Conservation (phyloP, 2,797 vertebrate genomes). For the Falco novaeseelandiae region DNA sequence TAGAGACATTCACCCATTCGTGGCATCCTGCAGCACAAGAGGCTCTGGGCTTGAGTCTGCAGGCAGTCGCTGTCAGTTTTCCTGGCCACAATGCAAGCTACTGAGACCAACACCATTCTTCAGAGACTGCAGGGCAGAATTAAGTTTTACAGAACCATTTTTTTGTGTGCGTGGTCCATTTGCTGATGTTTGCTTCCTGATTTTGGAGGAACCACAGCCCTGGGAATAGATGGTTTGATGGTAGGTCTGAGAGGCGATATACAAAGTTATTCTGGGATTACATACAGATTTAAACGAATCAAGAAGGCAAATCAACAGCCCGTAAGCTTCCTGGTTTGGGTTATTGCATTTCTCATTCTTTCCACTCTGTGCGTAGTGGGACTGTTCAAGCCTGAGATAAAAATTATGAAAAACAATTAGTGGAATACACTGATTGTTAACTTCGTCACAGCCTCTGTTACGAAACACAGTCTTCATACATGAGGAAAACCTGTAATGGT, state of each 20-base stretch:
- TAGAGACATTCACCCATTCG: not conserved
- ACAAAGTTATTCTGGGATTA: not conserved
- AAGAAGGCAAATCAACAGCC: not conserved
- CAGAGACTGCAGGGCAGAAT: not conserved
- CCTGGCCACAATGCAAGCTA: accelerated
- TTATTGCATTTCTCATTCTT: not conserved
- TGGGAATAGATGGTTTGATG: not conserved
- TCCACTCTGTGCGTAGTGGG: not conserved
- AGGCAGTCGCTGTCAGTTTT: not conserved
- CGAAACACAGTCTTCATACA: not conserved
- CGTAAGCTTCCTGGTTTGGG: not conserved
- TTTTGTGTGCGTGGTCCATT: not conserved
- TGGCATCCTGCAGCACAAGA: not conserved
- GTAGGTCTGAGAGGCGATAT: not conserved
- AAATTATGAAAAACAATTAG: not conserved
- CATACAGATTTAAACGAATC: not conserved
- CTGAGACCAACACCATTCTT: not conserved
- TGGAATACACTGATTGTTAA: not conserved
- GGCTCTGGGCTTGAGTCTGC: not conserved
- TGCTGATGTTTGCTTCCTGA: not conserved
- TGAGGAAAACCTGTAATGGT: not conserved
- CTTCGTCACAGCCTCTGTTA: not conserved
- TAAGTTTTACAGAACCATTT: not conserved
- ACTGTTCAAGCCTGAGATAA: not conserved
- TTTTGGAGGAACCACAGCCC: not conserved